Evolutionary conservation across 2,113 vertebrate species (phyloP), one percentile per base, ranked within the genome.

Genomic region (Hymenochirus boettgeri): DNA sequence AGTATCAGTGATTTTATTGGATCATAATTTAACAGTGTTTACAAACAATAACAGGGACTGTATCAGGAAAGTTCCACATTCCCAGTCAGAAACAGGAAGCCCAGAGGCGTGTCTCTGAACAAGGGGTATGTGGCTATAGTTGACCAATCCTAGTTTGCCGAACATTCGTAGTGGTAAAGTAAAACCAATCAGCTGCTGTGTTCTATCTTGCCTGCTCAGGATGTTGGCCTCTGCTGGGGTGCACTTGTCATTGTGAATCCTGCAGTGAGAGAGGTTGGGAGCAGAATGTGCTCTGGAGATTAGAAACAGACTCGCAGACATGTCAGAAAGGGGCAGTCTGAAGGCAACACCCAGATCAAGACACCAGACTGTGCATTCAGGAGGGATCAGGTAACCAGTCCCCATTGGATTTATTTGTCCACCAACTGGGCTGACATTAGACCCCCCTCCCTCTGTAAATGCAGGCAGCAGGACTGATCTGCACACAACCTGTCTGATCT

Each of bases 171-270:
- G 23, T n/a, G 5, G 33, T 2, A 7, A 12, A 3, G 18, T 2
- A 6, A 6, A 42, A 26, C 62, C 62, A 56, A 64, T 64, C 6
- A 3, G 24, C 18, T 18, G 37, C 6, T 7, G 3, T 12, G n/a
- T 18, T 64, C 11, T 25, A 46, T 24, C 7, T 10, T 9, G 1
- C 10, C 33, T 2, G 7, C 48, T 37, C 62, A 46, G 62, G 52
- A 56, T 55, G 62, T 53, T 17, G 19, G 17, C 19, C 12, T 18
- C 46, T 12, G 2, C 31, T 46, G 9, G 35, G 29, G 37, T 46
- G 50, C 52, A 31, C 62, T 64, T 64, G 52, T 64, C 62, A 64
- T 64, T 64, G 62, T 64, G 45, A 25, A 24, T 35, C 23, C 24
- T 27, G 50, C 13, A 31, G 37, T 15, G 8, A 31, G 3, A 12